Evolutionary conservation across 2,888 invertebrate species (phyloP).

Genomic region (Dascillus cervinus): DNA sequence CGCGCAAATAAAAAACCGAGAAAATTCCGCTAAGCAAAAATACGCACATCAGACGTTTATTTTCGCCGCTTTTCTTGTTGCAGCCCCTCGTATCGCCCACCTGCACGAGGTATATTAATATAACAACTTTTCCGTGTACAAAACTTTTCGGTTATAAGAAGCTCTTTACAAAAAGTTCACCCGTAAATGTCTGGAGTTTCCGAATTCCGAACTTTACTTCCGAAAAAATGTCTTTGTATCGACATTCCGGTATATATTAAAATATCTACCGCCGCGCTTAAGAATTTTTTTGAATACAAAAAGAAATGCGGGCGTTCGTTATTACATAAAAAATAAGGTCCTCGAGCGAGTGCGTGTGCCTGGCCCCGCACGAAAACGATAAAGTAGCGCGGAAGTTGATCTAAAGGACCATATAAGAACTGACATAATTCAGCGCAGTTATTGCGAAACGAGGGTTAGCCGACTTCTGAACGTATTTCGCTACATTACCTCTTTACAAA

Average conservation of each 20-base stretch:
- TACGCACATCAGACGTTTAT: no score
- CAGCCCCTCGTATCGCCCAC: slow-evolving; percentile 5
- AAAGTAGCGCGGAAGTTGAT: no score
- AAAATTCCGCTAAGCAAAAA: slow-evolving; percentile 7
- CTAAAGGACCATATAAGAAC: no score
- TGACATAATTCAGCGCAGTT: slow-evolving; percentile 8
- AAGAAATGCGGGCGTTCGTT: no score
- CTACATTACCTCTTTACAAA: slow-evolving; percentile 33
- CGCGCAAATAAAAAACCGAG: not conserved
- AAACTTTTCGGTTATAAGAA: slow-evolving; percentile 17
- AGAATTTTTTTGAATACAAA: no score
- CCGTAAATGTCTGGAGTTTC: slow-evolving; percentile 13
- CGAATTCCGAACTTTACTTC: slow-evolving; percentile 16
- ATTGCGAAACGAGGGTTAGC: slow-evolving; percentile 14
- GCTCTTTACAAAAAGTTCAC: slow-evolving; percentile 11
- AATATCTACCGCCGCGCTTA: slow-evolving; percentile 17
- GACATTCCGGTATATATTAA: slow-evolving; percentile 27
- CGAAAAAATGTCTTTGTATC: slow-evolving; percentile 24
- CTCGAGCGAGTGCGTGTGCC: no score
- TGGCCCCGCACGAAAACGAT: no score
- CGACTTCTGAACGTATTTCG: slow-evolving; percentile 30
- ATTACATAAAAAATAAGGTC: no score
- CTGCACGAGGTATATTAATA: slow-evolving; percentile 15
- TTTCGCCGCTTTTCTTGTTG: no score
- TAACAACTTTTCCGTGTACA: slow-evolving; percentile 14